Base-by-base conservation (phyloP, 1,140 invertebrate genomes). In the Ylistrum balloti region DNA sequence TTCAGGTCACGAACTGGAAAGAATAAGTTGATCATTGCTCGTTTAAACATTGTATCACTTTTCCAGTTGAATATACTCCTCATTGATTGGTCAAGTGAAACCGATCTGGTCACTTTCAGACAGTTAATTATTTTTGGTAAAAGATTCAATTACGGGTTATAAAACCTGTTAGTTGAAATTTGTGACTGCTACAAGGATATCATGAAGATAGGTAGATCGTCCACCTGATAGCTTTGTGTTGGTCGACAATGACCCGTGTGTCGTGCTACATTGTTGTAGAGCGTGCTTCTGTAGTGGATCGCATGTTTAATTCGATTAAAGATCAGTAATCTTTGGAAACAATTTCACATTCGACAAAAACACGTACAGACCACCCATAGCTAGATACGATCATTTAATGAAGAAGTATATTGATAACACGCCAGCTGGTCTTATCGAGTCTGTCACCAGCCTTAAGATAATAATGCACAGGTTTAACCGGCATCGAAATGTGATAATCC, bases 371-470 rank as follows among this genome's bases (percentile, higher is more conserved):
- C 56, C 56, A 74, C 56, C 56, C 56, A 74, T 1, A 9, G 22
- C 56, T 17, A 28, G 56, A 74, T 74, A 74, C 56, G 56, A 74
- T 74, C 56, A 74, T 74, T 74, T 74, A 74, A 74, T 74, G 56
- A 74, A 74, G 1, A 28, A 17, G 56, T n/a, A 74, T n/a, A 74
- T 7, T 74, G 56, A 17, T 74, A 17, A 74, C n/a, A 74, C 1
- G 17, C 56, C 56, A 74, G 9, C 56, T 74, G 56, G 56, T 17
- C 56, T 17, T n/a, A n/a, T n/a, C n/a, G 35, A 7, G 22, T 28
- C n/a, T 74, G 56, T 74, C 56, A 74, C n/a, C 56, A 74, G 17
- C 2, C 28, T 5, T 13, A 9, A 7, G 22, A 74, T 28, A 1
- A 74, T 74, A 74, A 15, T 11, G 5, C 13, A 5, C 35, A 7